Base-by-base conservation (phyloP, 2,888 invertebrate genomes). In the Anorthoa munda region DNA sequence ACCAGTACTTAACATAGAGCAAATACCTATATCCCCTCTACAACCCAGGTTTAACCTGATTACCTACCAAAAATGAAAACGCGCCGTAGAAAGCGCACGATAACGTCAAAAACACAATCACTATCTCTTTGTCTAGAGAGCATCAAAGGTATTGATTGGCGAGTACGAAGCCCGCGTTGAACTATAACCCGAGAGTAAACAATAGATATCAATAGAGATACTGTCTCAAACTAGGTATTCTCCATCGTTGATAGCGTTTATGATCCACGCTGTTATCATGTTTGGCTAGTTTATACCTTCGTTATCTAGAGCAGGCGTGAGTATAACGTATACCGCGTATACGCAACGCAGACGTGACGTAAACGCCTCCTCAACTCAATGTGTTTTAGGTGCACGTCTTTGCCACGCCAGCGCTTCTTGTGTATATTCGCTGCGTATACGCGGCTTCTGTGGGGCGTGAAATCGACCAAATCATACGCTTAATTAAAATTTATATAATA, bases 141-240 rank as follows among this genome's bases (percentile, higher is more conserved):
- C 53, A 66, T 75, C 75, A 72, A 59, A 74, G 73, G 55, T 70
- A 80, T 75, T 77, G 82, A 87, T 85, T 83, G 77, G 66, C 64
- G 75, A 72, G 66, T 55, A 64, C 74, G 71, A 79, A 64, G 67
- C 79, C 64, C 68, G 79, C 67, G 81, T 81, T 77, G 77, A 79
- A 66, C 68, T 86, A 83, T 82, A 79, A 83, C 73, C 79, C 76
- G 21, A 67, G 65, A 75, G 60, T 76, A 77, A 81, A 79, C 75
- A n/a, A n/a, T n/a, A n/a, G n/a, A n/a, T n/a, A n/a, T n/a, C n/a
- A n/a, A n/a, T n/a, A 81, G 68, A 75, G 66, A 78, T 78, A 74
- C 68, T 77, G 66, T 58, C 56, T 71, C 50, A 18, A 21, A 76
- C 67, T 67, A 75, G 73, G 60, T 63, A 23, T 64, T 70, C 61